Percentiles rank a stretch among this genome's conserved stretches.
Conservation (phyloP, 1,140 invertebrate genomes). For the Batillaria attramentaria region DNA sequence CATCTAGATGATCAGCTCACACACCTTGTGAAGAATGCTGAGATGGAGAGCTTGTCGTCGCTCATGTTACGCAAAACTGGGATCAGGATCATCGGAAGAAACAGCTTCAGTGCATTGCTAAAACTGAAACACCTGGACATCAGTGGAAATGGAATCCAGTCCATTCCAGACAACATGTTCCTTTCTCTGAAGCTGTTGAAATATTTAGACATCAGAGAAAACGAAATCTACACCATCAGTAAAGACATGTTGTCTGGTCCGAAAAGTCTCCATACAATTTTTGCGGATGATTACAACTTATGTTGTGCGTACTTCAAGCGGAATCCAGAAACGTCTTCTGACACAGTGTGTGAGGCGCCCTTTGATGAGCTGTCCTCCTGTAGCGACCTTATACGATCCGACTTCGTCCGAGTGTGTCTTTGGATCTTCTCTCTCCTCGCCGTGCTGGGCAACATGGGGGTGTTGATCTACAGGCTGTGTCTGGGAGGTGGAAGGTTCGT, state of each 20-base stretch:
- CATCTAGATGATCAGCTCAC: conserved; percentile 30
- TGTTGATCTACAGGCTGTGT: background rate
- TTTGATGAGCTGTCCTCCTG: conserved; percentile 16
- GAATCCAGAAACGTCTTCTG: too few species aligned
- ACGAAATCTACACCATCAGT: background rate
- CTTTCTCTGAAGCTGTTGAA: too few species aligned
- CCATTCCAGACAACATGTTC: too few species aligned
- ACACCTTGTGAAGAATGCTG: conserved; percentile 17
- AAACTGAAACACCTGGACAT: background rate
- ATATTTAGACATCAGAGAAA: too few species aligned
- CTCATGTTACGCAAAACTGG: conserved; percentile 19
- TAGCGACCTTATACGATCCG: background rate
- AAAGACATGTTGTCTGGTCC: background rate
- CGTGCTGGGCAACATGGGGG: background rate
- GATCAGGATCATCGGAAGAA: background rate
- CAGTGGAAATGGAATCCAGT: too few species aligned
- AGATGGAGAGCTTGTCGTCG: conserved; percentile 30
- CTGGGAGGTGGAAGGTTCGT: background rate
- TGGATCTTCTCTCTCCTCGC: background rate
- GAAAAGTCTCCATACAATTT: background rate
- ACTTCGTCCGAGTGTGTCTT: background rate
- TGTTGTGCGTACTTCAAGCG: conserved; percentile 1
- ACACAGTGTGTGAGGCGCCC: background rate
- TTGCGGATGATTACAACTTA: background rate
- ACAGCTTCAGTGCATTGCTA: background rate